Evolutionary conservation across 2,888 invertebrate species (phyloP), one percentile per base, ranked within the genome.

Genomic region (Lucinisca nassula): DNA sequence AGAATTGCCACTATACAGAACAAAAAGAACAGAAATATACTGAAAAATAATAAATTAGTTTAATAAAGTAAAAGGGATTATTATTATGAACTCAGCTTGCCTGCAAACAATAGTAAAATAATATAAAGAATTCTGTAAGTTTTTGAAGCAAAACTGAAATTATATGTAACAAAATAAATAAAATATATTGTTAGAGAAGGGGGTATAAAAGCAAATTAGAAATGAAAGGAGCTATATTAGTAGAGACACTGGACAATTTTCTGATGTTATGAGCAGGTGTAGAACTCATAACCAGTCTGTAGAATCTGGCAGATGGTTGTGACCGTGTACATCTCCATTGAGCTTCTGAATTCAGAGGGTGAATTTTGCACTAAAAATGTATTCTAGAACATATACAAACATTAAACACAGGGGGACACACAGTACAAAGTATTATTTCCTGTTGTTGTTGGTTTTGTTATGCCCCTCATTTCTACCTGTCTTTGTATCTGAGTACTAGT

Each of bases 1-100:
- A 92, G 89, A 86, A 93, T 93, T 85, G 92, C 92, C 92, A 92
- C 91, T 90, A 85, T 92, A 89, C 93, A 89, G 82, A 91, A 92
- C 82, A 88, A 91, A 91, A 89, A 91, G 84, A 87, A 90, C 88
- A 84, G 78, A 89, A 91, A 92, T 90, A 77, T 70, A 86, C 88
- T 79, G 45, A 70, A 32, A 35, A 35, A 67, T 17, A 24, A 35
- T 6, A 67, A 67, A 67, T 67, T 35, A 67, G 14, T 4, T 30
- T 32, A 35, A 35, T 17, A 67, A 61, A 30, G 3, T 27, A 61
- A 67, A 24, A 35, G 67, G 35, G 67, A 32, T 2, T 32, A 4
- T 35, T 32, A 21, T 30, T 67, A 67, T 12, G n/a, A 55, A 55
- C 8, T 17, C 8, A 45, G 8, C 10, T 17, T 8, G 45, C 45